phyloP scores from a whole-genome alignment of 2,888 invertebrate species.

The Auanema sp. region DNA sequence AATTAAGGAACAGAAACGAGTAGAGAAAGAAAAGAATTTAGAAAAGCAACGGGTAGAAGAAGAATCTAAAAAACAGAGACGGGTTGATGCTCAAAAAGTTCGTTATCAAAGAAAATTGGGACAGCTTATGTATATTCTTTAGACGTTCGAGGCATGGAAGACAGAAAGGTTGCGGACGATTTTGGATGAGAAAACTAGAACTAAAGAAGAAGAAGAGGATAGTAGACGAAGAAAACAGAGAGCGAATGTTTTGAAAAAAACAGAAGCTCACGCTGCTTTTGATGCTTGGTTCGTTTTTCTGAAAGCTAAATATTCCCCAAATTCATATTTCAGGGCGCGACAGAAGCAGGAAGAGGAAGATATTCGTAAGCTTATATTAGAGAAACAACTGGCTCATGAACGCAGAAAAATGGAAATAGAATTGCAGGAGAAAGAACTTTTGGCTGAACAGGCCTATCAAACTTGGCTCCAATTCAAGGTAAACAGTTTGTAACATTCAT shows the following conservation, averaged over 20 bases:
- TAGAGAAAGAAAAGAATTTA: neutral
- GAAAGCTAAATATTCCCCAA: neutral
- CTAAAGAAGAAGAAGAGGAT: conserved; percentile 17
- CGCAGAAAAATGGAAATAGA: conserved; percentile 2
- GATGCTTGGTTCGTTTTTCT: conserved; percentile 23
- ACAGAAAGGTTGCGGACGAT: conserved; percentile 26
- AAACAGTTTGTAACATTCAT: neutral
- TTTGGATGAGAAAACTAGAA: conserved; percentile 14
- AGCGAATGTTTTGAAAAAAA: conserved; percentile 16
- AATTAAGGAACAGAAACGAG: conserved; percentile 7
- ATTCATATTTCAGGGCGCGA: conserved; percentile 7
- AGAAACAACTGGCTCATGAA: neutral
- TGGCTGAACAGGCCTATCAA: conserved; percentile 36
- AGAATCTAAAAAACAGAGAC: conserved; percentile 5
- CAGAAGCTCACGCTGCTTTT: conserved; percentile 30
- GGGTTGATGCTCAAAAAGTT: conserved; percentile 6
- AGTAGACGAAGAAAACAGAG: conserved; percentile 16
- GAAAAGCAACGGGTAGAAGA: conserved; percentile 5
- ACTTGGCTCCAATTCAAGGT: conserved; percentile 40
- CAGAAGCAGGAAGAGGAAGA: conserved; percentile 11
- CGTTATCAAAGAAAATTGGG: neutral
- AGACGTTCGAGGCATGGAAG: conserved; percentile 34
- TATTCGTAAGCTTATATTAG: neutral
- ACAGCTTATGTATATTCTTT: conserved; percentile 12
- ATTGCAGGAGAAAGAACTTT: conserved; percentile 17